Evolutionary conservation across 2,888 invertebrate species (phyloP), one percentile per base, ranked within the genome.

Genomic region (Drosophila peninsularis): DNA sequence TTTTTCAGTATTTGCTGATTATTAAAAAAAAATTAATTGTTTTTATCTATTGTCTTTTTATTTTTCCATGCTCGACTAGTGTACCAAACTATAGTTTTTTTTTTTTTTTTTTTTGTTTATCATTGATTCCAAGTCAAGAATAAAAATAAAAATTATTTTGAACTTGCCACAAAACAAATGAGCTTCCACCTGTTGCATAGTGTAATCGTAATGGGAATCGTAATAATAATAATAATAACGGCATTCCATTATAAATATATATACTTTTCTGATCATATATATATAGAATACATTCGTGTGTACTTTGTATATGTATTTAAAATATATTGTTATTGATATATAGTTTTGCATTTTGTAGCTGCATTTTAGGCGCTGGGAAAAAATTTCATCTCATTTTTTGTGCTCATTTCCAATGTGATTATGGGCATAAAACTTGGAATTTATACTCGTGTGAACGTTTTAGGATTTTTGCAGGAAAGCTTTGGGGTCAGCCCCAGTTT

Each of bases 251-350:
- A 67, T 69, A 73, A 57, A 63, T 64, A 62, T 63, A 62, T 64
- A 62, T 64, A 19, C 47, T 17, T 55, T 21, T 42, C 17, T 36
- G 17, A 27, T 45, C n/a, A 41, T 34, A 27, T 63, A 30, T 27
- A 30, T 30, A 37, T 21, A 32, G 14, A 47, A 58, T 63, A 44
- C 47, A 63, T 47, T 30, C 53, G 56, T 56, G 50, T 19, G 32
- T 47, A 47, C 44, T 14, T 37, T 37, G 61, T 54, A 44, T 19
- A 64, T 75, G 41, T 53, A 70, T 65, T 19, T 56, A 27, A 44
- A 50, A 62, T 71, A 75, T 82, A 79, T 87, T 52, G 2, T 39
- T 82, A 56, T 74, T 82, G 76, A 83, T 88, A 80, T 82, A 78
- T 55, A 45, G 9, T 24, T 37, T 57, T 63, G 61, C 39, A 39